Percentiles rank a stretch among this genome's conserved stretches.
Evolutionary conservation across 2,113 vertebrate species (phyloP).

Genomic region (Otus sunia): DNA sequence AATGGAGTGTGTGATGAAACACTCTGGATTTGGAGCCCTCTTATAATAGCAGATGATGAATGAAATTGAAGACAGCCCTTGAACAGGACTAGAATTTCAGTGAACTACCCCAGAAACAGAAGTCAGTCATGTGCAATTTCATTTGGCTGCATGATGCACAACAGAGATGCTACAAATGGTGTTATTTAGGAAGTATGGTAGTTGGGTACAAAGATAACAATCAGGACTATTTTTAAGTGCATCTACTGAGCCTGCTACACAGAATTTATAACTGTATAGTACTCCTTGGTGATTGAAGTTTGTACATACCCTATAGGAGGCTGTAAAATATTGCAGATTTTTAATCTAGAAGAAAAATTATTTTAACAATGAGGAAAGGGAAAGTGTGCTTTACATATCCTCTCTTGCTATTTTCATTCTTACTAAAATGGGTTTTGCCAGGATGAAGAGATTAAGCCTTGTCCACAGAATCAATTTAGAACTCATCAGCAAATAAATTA

Average conservation of each 20-base stretch:
- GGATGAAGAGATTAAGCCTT: not conserved
- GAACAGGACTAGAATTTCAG: not conserved
- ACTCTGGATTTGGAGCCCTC: not conserved
- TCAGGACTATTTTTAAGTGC: not conserved
- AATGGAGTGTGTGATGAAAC: not conserved
- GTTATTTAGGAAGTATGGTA: not conserved
- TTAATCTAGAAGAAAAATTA: not conserved
- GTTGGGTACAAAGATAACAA: not conserved
- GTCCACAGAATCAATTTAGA: not conserved
- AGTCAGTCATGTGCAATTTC: conserved; percentile 2
- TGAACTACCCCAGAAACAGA: not conserved
- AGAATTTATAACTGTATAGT: not conserved
- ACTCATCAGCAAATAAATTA: not conserved
- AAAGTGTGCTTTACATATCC: not conserved
- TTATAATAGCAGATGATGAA: not conserved
- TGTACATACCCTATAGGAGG: not conserved
- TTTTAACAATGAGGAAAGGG: not conserved
- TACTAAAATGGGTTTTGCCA: not conserved
- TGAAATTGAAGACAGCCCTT: not conserved
- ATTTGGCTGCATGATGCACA: not conserved
- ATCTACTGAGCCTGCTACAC: not conserved
- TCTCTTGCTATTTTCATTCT: not conserved
- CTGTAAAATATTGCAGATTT: not conserved
- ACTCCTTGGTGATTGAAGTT: not conserved
- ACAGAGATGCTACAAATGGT: not conserved